phyloP scores from a whole-genome alignment of 2,113 vertebrate genomes.

The Bostrychus sinensis region DNA sequence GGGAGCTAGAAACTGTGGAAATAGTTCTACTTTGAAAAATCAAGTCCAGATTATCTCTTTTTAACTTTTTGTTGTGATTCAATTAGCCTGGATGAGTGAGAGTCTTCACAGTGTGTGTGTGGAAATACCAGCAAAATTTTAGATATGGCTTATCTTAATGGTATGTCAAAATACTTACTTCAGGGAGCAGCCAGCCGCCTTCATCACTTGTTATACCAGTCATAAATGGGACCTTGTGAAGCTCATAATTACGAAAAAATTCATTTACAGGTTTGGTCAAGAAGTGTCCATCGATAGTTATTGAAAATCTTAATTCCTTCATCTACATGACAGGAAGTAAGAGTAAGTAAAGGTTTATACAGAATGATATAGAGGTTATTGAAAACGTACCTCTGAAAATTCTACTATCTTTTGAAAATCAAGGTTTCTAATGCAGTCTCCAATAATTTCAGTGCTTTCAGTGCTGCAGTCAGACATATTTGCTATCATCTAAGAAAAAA shows the following conservation, averaged over 20 bases:
- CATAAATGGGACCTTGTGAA: conserved; percentile 62
- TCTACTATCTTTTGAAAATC: conserved; percentile 42
- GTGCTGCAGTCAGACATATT: conserved; percentile 74
- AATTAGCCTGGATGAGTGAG: too few species aligned
- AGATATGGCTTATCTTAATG: neutral
- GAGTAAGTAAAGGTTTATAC: neutral
- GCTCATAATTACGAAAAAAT: conserved; percentile 26
- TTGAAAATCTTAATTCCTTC: fast-evolving
- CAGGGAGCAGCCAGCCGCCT: conserved; percentile 40
- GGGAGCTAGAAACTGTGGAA: conserved; percentile 51
- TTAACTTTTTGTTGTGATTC: too few species aligned
- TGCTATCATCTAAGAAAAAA: conserved; percentile 61
- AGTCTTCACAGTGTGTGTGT: too few species aligned
- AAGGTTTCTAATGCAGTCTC: conserved; percentile 69
- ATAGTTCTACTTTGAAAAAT: neutral
- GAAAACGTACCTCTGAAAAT: conserved; percentile 25
- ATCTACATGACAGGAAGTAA: conserved; percentile 25
- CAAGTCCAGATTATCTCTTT: too few species aligned
- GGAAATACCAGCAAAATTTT: too few species aligned
- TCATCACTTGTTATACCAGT: conserved; percentile 60
- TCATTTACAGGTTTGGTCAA: conserved; percentile 51
- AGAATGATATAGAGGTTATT: neutral
- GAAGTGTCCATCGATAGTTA: conserved; percentile 54
- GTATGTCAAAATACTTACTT: conserved; percentile 35
- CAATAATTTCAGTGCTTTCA: conserved; percentile 67